Evolutionary conservation across 1,140 invertebrate species (phyloP).

Genomic region (Drosophila sulfurigaster): DNA sequence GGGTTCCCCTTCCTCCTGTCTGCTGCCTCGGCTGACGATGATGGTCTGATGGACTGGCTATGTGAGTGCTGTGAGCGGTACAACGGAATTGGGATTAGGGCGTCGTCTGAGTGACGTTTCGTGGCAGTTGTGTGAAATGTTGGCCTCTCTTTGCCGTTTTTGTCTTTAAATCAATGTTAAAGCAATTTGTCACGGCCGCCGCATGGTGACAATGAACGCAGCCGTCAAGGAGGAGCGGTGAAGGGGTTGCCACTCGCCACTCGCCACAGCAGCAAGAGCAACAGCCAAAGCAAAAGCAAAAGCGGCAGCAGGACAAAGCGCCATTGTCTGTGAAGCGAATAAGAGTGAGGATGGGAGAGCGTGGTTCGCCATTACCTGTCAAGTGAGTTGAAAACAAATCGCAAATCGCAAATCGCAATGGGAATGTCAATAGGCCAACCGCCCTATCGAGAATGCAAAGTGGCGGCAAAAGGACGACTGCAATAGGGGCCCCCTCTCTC

Average conservation of each 20-base stretch:
- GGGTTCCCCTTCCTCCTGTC: conserved; percentile 27
- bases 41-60: background rate
- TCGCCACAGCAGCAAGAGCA: conserved; percentile 17
- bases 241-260: conserved; percentile 52
- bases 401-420: conserved; percentile 80
- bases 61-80: background rate
- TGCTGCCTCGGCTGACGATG: too few relatives aligned
- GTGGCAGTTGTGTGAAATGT: conserved; percentile 79
- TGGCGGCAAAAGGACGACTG: conserved; percentile 69
- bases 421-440: conserved; percentile 79
- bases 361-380: conserved; percentile 71
- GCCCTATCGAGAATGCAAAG: conserved; percentile 77
- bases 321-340: conserved; percentile 35
- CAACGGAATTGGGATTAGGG: conserved; percentile 62
- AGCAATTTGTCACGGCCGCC: conserved; percentile 77
- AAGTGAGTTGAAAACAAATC: conserved; percentile 82
- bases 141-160: conserved; percentile 41
- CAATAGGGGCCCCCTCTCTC: conserved; percentile 54
- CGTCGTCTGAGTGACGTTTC: conserved; percentile 79
- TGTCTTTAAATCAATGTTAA: conserved; percentile 82
- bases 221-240: background rate
- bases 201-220: conserved; percentile 65
- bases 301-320: conserved; percentile 36
- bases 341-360: conserved; percentile 12
- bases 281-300: conserved; percentile 11